Base-by-base conservation (phyloP, 2,113 vertebrate species). In the Istiophorus platypterus region DNA sequence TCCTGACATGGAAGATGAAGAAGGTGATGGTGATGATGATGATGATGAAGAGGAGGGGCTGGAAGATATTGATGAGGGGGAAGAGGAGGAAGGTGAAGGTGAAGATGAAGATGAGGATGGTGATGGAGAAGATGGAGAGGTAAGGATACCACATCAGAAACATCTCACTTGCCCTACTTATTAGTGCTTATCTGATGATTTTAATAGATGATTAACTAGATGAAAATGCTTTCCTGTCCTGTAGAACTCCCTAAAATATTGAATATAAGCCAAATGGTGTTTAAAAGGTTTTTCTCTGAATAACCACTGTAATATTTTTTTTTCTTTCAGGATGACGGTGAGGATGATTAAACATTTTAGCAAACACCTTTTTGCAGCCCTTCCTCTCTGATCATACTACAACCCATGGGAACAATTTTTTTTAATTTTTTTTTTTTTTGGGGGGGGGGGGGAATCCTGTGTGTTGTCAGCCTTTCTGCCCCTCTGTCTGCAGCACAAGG, bases 1-100 rank as follows among this genome's bases (percentile, higher is more conserved):
- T 84, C 98, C 98, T 7, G 98, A 99, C 89, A 99, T 99, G 98
- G 98, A 99, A 82, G 98, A 99, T 5, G 98, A 99, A 83, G 98
- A 99, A 86, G 98, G 96, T 8, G 98, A 99, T 27, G 98, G 96
- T 8, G 98, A 98, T 37, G 98, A 99, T 47, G 97, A 99, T 0
- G 98, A 99, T 0, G 97, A 99, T 0, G 97, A 99, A 27, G 98
- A 99, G 80, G 98, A 99, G 90, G 98, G 97, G 49, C 94, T 99
- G 89, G 98, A 99, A 92, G 98, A 99, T 81, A 99, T 99, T 81
- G 98, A 99, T 49, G 98, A 99, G 92, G 98, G 98, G 85, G 98
- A 97, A 34, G 98, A 98, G 89, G 98, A 99, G 88, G 98, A 98
- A 75, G 98, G 96, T n/a, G 91, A 92, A 42, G 98, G 97, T 81